Evolutionary conservation across 2,888 invertebrate species (phyloP).

Genomic region (Saturnia japonica): DNA sequence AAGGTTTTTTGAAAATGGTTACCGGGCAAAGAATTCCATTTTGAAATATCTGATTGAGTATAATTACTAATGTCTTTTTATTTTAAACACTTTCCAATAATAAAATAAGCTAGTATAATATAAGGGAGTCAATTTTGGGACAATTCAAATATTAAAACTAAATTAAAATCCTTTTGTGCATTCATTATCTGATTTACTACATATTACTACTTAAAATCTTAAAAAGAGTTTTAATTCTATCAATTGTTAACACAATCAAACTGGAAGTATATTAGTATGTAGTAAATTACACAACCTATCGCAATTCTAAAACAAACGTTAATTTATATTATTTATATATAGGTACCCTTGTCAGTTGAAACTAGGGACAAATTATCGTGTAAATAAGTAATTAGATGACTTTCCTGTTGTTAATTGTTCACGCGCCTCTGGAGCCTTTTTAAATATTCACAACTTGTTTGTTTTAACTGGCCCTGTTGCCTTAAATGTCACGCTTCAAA

Average conservation of each 20-base stretch:
- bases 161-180: not conserved
- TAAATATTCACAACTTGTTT: slow-evolving; percentile 22
- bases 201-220: not conserved
- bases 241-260: not conserved
- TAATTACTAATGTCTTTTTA: too few species aligned
- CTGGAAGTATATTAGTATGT: not conserved
- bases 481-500: slow-evolving; percentile 15
- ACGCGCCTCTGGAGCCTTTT: slow-evolving; percentile 21
- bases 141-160: too few species aligned
- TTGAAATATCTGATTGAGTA: too few species aligned
- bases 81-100: too few species aligned
- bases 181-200: not conserved
- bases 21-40: too few species aligned
- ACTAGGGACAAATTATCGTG: slow-evolving; percentile 20
- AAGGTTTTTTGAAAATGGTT: too few species aligned
- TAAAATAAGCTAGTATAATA: too few species aligned
- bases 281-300: not conserved
- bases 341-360: slow-evolving; percentile 14
- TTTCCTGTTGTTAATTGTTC: slow-evolving; percentile 24
- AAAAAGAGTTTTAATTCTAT: not conserved
- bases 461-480: slow-evolving; percentile 14
- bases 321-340: slow-evolving; percentile 10
- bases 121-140: too few species aligned
- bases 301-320: slow-evolving; percentile 2
- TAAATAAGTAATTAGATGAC: slow-evolving; percentile 31